Evolutionary conservation across 2,797 vertebrate genomes (phyloP), one percentile per base, ranked within the genome.

Genomic region (Channa striata): DNA sequence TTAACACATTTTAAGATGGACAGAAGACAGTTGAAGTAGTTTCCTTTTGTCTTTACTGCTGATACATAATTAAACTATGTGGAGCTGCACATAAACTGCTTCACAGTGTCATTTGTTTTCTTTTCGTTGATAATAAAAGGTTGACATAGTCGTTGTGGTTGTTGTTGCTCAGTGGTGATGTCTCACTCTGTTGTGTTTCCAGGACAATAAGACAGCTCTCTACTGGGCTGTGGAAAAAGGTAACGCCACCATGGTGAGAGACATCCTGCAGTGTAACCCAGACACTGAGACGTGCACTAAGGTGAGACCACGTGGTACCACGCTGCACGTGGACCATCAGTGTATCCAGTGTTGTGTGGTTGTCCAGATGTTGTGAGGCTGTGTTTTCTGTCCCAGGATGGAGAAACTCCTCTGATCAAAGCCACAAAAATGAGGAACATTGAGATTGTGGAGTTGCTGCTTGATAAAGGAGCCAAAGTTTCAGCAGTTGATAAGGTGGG

Each of bases 191-290:
- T 4, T 23, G 17, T 72, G 11, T 68, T n/a, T 74, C 5, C 59
- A 99, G 98, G 98, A 99, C 85, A 98, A 92, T 77, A 99, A 99
- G 81, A 99, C 97, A 4, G 97, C 97, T 48, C 91, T 99, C 48
- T 99, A 99, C 68, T 99, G 98, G 98, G 97, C 98, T 2, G 97
- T 99, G 78, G 98, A 99, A 87, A 99, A 99, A 78, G 98, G 97
- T 59, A 99, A 99, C 64, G 96, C 96, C 39, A 95, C 95, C 30
- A 98, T 99, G 97, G 98, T 99, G 70, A 93, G 97, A 57, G 98
- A 99, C 86, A 98, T 99, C 83, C 90, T 99, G 67, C 97, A 99
- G 68, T 99, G 98, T 84, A 99, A 96, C 82, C 98, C 98, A 0
- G 98, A 99, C 80, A 99, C 97, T 0, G 98, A 99, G 89, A 97